Conservation (phyloP, 1,140 invertebrate species). For the Zelostemma sp. region DNA sequence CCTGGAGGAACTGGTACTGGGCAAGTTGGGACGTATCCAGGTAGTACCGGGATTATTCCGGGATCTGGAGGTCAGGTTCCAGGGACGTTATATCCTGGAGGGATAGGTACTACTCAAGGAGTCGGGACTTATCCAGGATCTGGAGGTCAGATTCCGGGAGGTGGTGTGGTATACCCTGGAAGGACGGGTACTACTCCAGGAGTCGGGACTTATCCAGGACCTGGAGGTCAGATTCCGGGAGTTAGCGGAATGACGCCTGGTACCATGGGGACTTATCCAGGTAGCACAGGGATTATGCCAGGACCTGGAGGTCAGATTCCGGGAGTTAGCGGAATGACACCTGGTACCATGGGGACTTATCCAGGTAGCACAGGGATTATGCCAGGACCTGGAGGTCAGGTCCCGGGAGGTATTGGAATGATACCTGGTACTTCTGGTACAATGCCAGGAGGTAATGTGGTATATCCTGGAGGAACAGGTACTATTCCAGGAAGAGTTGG, state of each 20-base stretch:
- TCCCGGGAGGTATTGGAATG: conserved; percentile 25
- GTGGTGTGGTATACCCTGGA: conserved; percentile 1
- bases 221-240: no score
- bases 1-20: no score
- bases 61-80: conserved; percentile 16
- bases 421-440: neutral
- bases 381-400: conserved; percentile 13
- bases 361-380: no score
- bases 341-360: no score
- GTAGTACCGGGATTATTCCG: conserved; percentile 15
- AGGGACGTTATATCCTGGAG: conserved; percentile 9
- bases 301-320: no score
- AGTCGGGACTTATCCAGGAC: neutral
- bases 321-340: no score
- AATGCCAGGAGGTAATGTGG: neutral
- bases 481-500: conserved; percentile 18
- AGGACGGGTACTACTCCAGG: neutral
- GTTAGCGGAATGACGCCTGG: no score
- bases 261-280: neutral
- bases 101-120: neutral
- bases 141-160: neutral
- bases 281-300: no score
- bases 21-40: no score
- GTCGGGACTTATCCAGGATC: no score
- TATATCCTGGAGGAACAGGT: no score